Evolutionary conservation across 1,140 invertebrate species (phyloP), one percentile per base, ranked within the genome.

Genomic region (Spodoptera frugiperda): DNA sequence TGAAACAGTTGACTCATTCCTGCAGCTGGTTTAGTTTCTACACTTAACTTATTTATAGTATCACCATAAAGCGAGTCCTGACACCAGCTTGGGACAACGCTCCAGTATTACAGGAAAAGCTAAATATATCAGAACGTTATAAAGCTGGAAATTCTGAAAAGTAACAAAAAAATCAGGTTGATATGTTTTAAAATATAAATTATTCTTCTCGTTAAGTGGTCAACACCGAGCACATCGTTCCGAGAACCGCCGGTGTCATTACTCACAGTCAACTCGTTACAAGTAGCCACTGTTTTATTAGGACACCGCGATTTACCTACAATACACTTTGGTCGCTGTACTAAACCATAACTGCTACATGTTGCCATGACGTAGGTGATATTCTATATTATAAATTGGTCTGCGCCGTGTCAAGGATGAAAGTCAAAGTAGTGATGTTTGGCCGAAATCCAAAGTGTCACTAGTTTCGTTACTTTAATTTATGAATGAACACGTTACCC

Each of bases 361-460:
- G 75, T 76, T 73, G 61, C 79, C 79, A 76, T 77, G 11, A 49
- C 14, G 63, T 25, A 25, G 44, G 44, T 21, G 21, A 48, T 19
- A 10, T 67, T 11, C 17, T 21, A 63, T 63, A 63, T 44, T 63
- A 3, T 67, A 67, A 19, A 44, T 48, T 78, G 49, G 61, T 77
- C 80, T 59, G 74, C 81, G 71, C 51, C 79, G 55, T 81, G 81
- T 84, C 85, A 86, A 84, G 85, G 84, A 84, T 84, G 79, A 77
- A 81, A 82, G 79, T 80, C 79, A 81, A 85, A 84, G 77, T 76
- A 79, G 77, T 81, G 63, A 71, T 81, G 78, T 79, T 87, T 87
- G 86, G 86, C 83, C 33, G n/a, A 53, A 10, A 46, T 83, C 86
- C 86, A 87, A 87, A 68, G 48, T 79, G 78, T 75, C 80, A 70